These are phyloP conservation scores for Lordiphosa collinella DNA, from an alignment of 1,140 invertebrate species.

Conservation along the genomic window DNA sequence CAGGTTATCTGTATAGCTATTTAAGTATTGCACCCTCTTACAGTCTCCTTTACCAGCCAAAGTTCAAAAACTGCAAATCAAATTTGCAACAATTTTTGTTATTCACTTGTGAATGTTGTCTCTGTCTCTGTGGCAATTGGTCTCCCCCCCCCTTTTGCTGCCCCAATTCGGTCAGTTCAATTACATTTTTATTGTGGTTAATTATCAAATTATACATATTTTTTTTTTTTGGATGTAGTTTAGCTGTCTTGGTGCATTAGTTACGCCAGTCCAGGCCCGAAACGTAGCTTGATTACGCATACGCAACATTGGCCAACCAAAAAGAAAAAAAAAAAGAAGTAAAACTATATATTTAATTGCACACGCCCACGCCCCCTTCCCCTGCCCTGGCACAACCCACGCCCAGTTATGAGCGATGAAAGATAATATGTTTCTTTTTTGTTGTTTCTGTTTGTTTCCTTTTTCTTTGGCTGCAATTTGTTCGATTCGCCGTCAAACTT, in stretches of 20 bases:
- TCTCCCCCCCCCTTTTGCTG: slow-evolving; percentile 19
- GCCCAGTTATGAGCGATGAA: slow-evolving; percentile 48
- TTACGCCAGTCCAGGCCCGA: slow-evolving; percentile 30
- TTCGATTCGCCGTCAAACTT: slow-evolving; percentile 38
- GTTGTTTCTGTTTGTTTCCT: slow-evolving; percentile 6
- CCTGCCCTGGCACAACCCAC: slow-evolving; percentile 2
- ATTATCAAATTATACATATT: slow-evolving; percentile 56
- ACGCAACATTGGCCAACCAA: slow-evolving; percentile 39
- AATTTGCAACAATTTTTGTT: background rate
- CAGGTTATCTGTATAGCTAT: too few species aligned
- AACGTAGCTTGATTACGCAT: slow-evolving; percentile 42
- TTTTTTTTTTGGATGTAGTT: slow-evolving; percentile 15
- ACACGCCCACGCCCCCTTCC: slow-evolving; percentile 18
- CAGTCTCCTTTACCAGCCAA: too few species aligned
- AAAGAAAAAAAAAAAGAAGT: slow-evolving; percentile 9
- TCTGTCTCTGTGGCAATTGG: background rate
- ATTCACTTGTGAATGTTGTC: background rate
- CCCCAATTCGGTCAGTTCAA: background rate
- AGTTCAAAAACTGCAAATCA: background rate
- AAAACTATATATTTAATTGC: slow-evolving; percentile 43
- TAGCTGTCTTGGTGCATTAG: slow-evolving; percentile 56
- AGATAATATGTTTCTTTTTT: slow-evolving; percentile 48
- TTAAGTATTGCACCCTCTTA: too few species aligned
- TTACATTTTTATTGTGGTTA: slow-evolving; percentile 39
- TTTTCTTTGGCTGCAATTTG: slow-evolving; percentile 37